Evolutionary conservation across 92 coral and sea anemone species (phyloP).

Genomic region (Virgularia gustaviana): DNA sequence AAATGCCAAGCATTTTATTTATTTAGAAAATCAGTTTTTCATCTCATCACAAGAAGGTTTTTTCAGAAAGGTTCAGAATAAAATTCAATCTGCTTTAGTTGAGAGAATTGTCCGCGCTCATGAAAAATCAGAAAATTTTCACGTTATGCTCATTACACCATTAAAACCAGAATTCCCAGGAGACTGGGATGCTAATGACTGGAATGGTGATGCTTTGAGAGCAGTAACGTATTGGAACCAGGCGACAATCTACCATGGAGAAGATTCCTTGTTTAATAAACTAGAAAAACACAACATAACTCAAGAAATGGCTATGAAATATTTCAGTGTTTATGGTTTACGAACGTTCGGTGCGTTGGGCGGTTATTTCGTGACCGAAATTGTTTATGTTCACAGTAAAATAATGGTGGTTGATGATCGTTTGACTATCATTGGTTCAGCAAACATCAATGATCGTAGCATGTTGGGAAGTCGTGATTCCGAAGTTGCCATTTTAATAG

Average conservation of each 20-base stretch:
- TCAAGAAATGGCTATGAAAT: conserved; percentile 2
- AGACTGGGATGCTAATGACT: conserved; percentile 40
- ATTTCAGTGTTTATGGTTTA: conserved; percentile 43
- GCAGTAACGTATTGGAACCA: conserved; percentile 47
- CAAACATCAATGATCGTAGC: conserved; percentile 58
- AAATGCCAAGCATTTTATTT: conserved; percentile 50
- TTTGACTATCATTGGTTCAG: conserved; percentile 56
- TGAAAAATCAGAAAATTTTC: conserved; percentile 32
- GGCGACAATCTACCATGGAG: conserved; percentile 37
- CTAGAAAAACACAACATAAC: conserved; percentile 40
- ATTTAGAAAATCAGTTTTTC: conserved; percentile 47
- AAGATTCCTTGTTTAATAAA: conserved; percentile 40
- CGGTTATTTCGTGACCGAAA: conserved; percentile 39
- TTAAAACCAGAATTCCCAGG: conserved; percentile 54
- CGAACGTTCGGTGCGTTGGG: conserved; percentile 33
- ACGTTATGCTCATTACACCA: conserved; percentile 51
- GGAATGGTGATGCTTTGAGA: conserved; percentile 42
- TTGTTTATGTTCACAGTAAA: conserved; percentile 60
- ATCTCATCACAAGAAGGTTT: conserved; percentile 46
- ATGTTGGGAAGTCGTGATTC: conserved; percentile 53
- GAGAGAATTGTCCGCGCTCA: conserved; percentile 47
- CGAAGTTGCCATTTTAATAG: conserved; percentile 47
- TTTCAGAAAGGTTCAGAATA: conserved; percentile 37
- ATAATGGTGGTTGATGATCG: conserved; percentile 60
- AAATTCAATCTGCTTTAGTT: conserved; percentile 42